Evolutionary conservation across 2,797 vertebrate species (phyloP).

Genomic region (Erethizon dorsatum): DNA sequence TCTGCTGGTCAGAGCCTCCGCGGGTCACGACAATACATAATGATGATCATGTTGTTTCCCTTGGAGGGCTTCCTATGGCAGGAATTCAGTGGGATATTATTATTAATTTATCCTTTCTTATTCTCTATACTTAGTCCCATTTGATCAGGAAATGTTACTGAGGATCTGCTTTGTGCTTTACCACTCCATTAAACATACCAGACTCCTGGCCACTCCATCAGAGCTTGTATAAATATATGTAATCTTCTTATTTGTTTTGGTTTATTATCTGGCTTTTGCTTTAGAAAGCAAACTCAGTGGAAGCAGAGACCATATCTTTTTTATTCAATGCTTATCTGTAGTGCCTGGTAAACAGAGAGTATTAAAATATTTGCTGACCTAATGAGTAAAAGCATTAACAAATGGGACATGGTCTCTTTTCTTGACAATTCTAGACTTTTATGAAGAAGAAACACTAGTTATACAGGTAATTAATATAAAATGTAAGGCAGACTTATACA

Average conservation of each 20-base stretch:
- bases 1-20: too few species aligned
- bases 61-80: neutral
- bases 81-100: conserved; percentile 20
- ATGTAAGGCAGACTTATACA: neutral
- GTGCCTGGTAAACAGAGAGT: neutral
- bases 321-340: neutral
- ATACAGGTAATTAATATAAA: conserved; percentile 50
- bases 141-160: neutral
- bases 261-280: neutral
- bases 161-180: conserved; percentile 34
- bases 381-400: neutral
- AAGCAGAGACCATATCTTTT: neutral
- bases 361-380: conserved; percentile 37
- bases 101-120: conserved; percentile 46
- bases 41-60: conserved; percentile 8
- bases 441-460: neutral
- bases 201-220: neutral
- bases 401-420: conserved; percentile 4
- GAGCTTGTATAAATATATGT: conserved; percentile 10
- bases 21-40: too few species aligned
- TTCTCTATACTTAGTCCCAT: neutral
- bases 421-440: conserved; percentile 34
- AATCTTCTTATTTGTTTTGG: neutral
- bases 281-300: neutral
- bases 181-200: neutral